phyloP scores from a whole-genome alignment of 2,797 vertebrate species.

The Aulostomus chinensis region DNA sequence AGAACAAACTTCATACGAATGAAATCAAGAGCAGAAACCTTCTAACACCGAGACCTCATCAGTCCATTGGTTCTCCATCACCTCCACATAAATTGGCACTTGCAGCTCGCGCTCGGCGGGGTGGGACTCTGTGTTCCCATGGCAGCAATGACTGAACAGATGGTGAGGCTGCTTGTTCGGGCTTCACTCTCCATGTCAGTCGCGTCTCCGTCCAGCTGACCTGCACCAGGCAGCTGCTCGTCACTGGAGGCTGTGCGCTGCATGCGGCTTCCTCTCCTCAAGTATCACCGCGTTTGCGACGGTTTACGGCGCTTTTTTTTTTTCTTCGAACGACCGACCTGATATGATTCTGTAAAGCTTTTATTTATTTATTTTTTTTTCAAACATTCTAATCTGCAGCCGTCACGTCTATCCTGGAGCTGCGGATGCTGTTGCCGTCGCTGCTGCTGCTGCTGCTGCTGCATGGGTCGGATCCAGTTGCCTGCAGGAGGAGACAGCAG shows the following conservation, averaged over 20 bases:
- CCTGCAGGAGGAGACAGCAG: background rate
- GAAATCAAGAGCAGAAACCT: too few relatives aligned
- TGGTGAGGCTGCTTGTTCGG: conserved; percentile 61
- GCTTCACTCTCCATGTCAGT: conserved; percentile 51
- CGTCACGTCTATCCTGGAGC: conserved; percentile 29
- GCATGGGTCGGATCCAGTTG: conserved; percentile 41
- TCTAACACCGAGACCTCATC: too few relatives aligned
- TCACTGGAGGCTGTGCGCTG: too few relatives aligned
- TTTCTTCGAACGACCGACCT: too few relatives aligned
- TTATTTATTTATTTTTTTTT: background rate
- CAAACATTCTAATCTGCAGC: too few relatives aligned
- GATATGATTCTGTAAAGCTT: too few relatives aligned
- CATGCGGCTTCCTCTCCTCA: too few relatives aligned
- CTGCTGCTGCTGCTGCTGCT: conserved; percentile 48
- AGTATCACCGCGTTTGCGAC: too few relatives aligned
- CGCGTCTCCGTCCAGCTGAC: conserved; percentile 65
- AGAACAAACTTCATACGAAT: too few relatives aligned
- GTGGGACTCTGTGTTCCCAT: conserved; percentile 59
- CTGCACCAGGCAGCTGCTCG: conserved; percentile 68
- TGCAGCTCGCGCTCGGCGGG: conserved; percentile 30
- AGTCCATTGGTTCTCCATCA: conserved; percentile 3
- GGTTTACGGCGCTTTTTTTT: too few relatives aligned
- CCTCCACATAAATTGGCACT: background rate
- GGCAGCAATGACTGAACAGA: conserved; percentile 66
- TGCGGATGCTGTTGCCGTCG: conserved; percentile 50